A percentile compares a stretch with the other conserved stretches of the same genome.
Evolutionary conservation across 1,140 invertebrate species (phyloP).

Genomic region (Drosophila repleta): DNA sequence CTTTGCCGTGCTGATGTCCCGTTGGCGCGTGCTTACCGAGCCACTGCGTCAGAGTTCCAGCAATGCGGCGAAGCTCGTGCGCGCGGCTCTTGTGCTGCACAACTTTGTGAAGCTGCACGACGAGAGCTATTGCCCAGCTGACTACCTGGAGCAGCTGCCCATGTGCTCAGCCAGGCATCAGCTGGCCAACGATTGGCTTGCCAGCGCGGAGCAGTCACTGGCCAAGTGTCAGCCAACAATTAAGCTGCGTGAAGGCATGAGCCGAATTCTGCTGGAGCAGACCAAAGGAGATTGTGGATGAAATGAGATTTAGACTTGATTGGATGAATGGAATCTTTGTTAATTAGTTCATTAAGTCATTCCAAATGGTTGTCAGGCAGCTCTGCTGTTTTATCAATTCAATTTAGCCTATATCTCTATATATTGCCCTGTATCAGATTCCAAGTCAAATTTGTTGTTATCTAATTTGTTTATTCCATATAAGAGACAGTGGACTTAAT

Average conservation of each 20-base stretch:
- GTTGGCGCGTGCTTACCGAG: slow-evolving; percentile 22
- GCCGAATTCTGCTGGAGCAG: too few species aligned
- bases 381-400: too few species aligned
- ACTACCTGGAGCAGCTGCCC: slow-evolving; percentile 8
- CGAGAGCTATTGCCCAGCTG: slow-evolving; percentile 11
- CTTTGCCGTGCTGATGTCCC: slow-evolving; percentile 20
- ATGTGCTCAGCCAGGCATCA: background rate
- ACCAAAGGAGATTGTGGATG: too few species aligned
- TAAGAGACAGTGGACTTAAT: too few species aligned
- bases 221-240: background rate
- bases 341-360: too few species aligned
- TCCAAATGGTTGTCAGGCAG: too few species aligned
- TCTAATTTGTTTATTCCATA: too few species aligned
- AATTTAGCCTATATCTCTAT: too few species aligned
- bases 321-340: too few species aligned
- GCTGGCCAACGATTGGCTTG: background rate
- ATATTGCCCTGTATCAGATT: too few species aligned
- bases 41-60: background rate
- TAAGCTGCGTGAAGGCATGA: background rate
- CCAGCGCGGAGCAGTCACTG: background rate
- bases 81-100: slow-evolving; percentile 22
- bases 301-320: too few species aligned
- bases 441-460: too few species aligned
- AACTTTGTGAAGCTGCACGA: slow-evolving; percentile 29
- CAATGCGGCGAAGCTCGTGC: slow-evolving; percentile 24